These are phyloP conservation scores for Cataglyphis rosenhaueri DNA, from an alignment of 2,888 invertebrate genomes.

Conservation along the genomic window DNA sequence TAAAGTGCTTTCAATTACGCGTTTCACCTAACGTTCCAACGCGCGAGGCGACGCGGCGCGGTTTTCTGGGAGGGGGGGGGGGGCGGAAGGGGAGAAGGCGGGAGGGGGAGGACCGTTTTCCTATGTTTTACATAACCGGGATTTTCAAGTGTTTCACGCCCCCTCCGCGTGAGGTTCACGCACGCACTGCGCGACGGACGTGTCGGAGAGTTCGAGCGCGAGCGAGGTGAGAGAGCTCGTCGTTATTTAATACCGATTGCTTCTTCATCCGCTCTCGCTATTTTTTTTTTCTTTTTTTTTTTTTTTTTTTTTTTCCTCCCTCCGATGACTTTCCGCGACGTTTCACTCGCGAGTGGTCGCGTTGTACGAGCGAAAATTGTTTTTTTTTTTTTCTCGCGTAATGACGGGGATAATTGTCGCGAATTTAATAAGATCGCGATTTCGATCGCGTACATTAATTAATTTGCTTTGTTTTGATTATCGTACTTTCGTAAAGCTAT, in stretches of 20 bases:
- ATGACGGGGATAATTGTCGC: constrained; percentile 1
- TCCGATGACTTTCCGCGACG: constrained; percentile 4
- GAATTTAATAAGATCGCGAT: neutral
- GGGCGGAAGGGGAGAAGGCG: too few species aligned
- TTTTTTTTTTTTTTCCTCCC: constrained; percentile 3
- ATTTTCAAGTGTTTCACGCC: constrained; percentile 79
- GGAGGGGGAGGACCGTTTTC: constrained; percentile 74
- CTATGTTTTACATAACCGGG: constrained; percentile 78
- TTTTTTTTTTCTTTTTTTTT: constrained; percentile 16
- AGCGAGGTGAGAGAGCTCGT: constrained; percentile 32
- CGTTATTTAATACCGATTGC: constrained; percentile 52
- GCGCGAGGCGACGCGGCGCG: constrained; percentile 44
- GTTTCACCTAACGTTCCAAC: constrained; percentile 79
- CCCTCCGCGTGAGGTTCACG: constrained; percentile 70
- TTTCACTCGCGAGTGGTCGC: constrained; percentile 25
- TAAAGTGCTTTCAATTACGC: constrained; percentile 83
- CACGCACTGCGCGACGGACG: constrained; percentile 8
- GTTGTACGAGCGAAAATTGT: constrained; percentile 19
- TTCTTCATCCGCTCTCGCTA: constrained; percentile 39
- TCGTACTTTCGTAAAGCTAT: neutral
- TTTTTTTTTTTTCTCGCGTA: constrained; percentile 13
- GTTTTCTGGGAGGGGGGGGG: constrained; percentile 8
- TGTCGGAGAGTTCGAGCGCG: neutral
- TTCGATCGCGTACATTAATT: neutral
- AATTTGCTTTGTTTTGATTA: neutral